Evolutionary conservation across 37 sponge, comb jelly and placozoan species (phyloP), one percentile per base, ranked within the genome.

Genomic region (Tethya wilhelma): DNA sequence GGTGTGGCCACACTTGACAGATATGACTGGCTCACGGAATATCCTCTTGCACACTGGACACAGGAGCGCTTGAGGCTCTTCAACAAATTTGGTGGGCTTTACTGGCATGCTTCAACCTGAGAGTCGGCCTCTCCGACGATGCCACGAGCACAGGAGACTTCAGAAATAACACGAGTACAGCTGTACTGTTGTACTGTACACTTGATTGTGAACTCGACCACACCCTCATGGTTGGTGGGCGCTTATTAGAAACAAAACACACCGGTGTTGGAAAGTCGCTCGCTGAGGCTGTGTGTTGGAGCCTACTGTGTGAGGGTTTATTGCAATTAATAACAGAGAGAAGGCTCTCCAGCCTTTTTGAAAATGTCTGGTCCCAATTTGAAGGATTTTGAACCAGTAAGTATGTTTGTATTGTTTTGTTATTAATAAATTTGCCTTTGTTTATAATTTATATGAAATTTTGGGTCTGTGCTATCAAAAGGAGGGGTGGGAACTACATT

Each of bases 1-100:
- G 26, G 96, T 96, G 94, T 96, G 96, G 44, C 96, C 96, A 80
- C 96, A 96, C 53, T 81, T 82, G 63, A 90, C 74, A 59, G 96
- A 93, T 38, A 96, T 96, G 42, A 96, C 93, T 19, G 96, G 94
- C 40, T 90, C 94, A 11, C 20, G 14, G 73, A 93, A 87, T 14
- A 96, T 59, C 19, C 53, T 44, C 26, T 84, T 64, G 69, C 96
- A 96, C 22, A 90, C 69, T 25, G 96, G 94, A 28, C 87, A 79
- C 25, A 96, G 82, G 34, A 80, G 65, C 0, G 86, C 75, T 20
- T 76, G 68, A 1, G 94, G 96, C 58, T 86, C 74, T 22, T 75
- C 83, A 25, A 87, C 85, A 59, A 83, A 93, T 39, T 87, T 93
- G 1, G 85, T 90, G 2, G 88, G 88, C 67, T 70, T 82, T 29